phyloP scores from a whole-genome alignment of 2,888 invertebrate species.

The Molanna angustata region DNA sequence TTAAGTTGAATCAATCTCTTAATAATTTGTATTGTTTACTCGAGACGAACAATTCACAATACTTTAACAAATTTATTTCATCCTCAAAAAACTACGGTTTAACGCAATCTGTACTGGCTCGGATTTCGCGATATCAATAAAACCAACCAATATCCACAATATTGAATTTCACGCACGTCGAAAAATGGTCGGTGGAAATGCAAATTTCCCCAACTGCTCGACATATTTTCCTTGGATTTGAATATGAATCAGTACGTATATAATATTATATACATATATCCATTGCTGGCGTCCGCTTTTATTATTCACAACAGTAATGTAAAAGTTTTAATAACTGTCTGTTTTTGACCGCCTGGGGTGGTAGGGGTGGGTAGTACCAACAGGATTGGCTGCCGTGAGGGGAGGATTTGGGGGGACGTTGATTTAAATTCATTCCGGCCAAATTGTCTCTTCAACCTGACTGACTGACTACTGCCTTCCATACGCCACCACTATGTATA shows the following conservation, averaged over 20 bases:
- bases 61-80: no score
- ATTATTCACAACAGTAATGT: conserved; percentile 34
- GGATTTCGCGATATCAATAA: conserved; percentile 18
- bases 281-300: conserved; percentile 26
- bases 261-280: no score
- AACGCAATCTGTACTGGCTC: no score
- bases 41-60: no score
- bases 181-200: conserved; percentile 14
- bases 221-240: conserved; percentile 30
- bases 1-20: no score
- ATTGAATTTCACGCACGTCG: conserved; percentile 20
- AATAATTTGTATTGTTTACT: no score
- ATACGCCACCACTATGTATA: background rate
- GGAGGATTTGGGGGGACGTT: conserved; percentile 15
- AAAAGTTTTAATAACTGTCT: conserved; percentile 34
- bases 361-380: background rate
- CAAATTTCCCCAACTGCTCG: conserved; percentile 17
- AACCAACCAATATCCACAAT: conserved; percentile 7
- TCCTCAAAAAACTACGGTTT: no score
- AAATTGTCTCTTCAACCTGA: conserved; percentile 28
- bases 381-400: background rate
- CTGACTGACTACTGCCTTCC: conserved; percentile 9
- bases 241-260: conserved; percentile 31
- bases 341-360: conserved; percentile 26
- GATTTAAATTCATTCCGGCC: conserved; percentile 31